Base-by-base conservation (phyloP, 2,113 vertebrate genomes). In the Podarcis muralis region DNA sequence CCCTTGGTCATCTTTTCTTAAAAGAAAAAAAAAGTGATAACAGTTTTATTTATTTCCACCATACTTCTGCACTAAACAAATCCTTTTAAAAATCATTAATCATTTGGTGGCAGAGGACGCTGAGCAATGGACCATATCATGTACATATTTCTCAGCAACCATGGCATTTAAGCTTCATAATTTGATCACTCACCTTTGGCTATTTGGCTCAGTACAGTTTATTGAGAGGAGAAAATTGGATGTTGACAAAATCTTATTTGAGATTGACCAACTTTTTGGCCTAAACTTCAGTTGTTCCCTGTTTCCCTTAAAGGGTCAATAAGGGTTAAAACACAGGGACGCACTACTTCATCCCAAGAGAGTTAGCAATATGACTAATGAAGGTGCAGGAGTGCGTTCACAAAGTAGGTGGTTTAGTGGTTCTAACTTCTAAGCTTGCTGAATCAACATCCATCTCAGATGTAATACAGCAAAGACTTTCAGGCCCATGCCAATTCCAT, bases 31-130 rank as follows among this genome's bases (percentile, higher is more conserved):
- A 74, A 91, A 87, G 71, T 8, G 59, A 40, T 72, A 66, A 35
- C 91, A 66, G 81, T 93, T 94, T 82, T 93, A 90, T 92, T 92
- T 91, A 87, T 59, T 80, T 16, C 84, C 20, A 77, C 85, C 82
- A 89, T 77, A 84, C 92, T 93, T 88, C 88, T 94, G 84, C 69
- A 75, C 69, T 90, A 90, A 94, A 86, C 48, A 94, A 94, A 90
- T 30, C 30, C 12, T 83, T 48, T 83, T 69, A 48, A n/a, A 18
- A 81, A 88, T 65, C 23, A 85, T 92, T 93, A 93, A 85, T 81
- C 87, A 86, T 35, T 92, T 37, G 71, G 13, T 91, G 43, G 23
- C 81, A 83, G 37, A 84, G 80, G 84, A 43, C 59, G 22, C 69
- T 35, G 89, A 94, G 75, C 32, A 88, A 7, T 87, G 76, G 86